Evolutionary conservation across 1,140 invertebrate genomes (phyloP).

Genomic region (Zaprionus kolodkinae): DNA sequence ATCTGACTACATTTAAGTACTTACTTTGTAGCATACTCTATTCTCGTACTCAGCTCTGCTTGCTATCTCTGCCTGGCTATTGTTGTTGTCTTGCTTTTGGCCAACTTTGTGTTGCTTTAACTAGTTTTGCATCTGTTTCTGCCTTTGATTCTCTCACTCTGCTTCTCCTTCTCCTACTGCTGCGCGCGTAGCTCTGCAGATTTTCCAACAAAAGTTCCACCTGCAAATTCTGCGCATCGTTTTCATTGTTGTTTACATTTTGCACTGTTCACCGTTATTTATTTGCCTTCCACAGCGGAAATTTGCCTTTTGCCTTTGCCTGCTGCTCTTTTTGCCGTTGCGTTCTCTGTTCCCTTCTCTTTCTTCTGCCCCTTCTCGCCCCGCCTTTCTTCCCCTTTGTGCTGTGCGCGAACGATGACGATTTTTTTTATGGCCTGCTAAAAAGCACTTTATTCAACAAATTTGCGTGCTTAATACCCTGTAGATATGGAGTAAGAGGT

Average conservation of each 20-base stretch:
- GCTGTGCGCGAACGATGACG: constrained; percentile 33
- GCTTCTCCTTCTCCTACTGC: constrained; percentile 20
- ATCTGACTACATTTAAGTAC: background rate
- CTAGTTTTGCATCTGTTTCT: constrained; percentile 52
- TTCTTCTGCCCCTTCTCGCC: background rate
- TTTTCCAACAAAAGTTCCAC: constrained; percentile 36
- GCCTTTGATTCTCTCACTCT: constrained; percentile 17
- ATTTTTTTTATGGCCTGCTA: constrained; percentile 69
- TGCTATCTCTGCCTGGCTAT: constrained; percentile 28
- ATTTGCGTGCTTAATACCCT: constrained; percentile 44
- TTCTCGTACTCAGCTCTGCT: constrained; percentile 1
- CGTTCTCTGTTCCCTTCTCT: background rate
- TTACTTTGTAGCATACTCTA: background rate
- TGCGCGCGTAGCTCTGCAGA: constrained; percentile 19
- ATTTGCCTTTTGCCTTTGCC: constrained; percentile 70
- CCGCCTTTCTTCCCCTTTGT: background rate
- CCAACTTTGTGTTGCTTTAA: constrained; percentile 13
- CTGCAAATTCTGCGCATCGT: constrained; percentile 58
- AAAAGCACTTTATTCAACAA: constrained; percentile 78
- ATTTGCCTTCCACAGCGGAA: constrained; percentile 73
- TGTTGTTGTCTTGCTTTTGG: constrained; percentile 25
- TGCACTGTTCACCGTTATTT: constrained; percentile 61
- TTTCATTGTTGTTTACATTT: constrained; percentile 79
- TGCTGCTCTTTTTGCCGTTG: constrained; percentile 35
- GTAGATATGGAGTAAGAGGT: background rate